Percentiles rank a stretch among this genome's conserved stretches.
These are phyloP conservation scores for Scaptomyza graminum DNA, from an alignment of 1,140 invertebrate genomes.

Conservation along the genomic window DNA sequence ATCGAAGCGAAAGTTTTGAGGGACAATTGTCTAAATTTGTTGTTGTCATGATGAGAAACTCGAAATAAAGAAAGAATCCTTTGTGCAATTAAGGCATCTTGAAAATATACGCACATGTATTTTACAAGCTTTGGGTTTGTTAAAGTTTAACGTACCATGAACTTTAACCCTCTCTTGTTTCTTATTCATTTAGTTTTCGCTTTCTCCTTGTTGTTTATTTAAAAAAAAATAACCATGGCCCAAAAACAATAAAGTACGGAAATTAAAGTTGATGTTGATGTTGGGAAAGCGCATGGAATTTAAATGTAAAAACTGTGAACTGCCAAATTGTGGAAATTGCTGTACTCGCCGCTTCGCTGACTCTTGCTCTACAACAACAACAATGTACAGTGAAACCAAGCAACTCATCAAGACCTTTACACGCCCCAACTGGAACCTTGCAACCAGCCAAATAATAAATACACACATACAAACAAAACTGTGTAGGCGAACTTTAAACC, in stretches of 20 bases:
- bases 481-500: slow-evolving; percentile 37
- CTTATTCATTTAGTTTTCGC: neutral
- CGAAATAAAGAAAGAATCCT: neutral
- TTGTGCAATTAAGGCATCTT: slow-evolving; percentile 24
- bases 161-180: slow-evolving; percentile 7
- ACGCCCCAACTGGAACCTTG: slow-evolving; percentile 24
- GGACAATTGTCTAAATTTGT: slow-evolving; percentile 24
- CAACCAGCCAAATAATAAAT: neutral
- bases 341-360: slow-evolving; percentile 20
- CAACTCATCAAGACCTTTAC: slow-evolving; percentile 34
- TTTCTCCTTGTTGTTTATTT: slow-evolving; percentile 1
- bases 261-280: slow-evolving; percentile 51
- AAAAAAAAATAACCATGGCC: slow-evolving; percentile 5
- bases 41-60: neutral
- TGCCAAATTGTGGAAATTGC: slow-evolving; percentile 38
- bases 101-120: slow-evolving; percentile 10
- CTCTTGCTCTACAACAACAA: slow-evolving; percentile 10
- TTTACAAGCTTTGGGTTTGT: neutral
- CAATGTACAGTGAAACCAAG: slow-evolving; percentile 24
- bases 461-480: slow-evolving; percentile 23
- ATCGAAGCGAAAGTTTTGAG: slow-evolving; percentile 3
- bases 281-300: slow-evolving; percentile 55
- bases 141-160: slow-evolving; percentile 5
- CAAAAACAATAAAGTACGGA: slow-evolving; percentile 52
- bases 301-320: slow-evolving; percentile 46